Evolutionary conservation across 2,797 vertebrate species (phyloP).

Genomic region (Microctenopoma stevenorrisi): DNA sequence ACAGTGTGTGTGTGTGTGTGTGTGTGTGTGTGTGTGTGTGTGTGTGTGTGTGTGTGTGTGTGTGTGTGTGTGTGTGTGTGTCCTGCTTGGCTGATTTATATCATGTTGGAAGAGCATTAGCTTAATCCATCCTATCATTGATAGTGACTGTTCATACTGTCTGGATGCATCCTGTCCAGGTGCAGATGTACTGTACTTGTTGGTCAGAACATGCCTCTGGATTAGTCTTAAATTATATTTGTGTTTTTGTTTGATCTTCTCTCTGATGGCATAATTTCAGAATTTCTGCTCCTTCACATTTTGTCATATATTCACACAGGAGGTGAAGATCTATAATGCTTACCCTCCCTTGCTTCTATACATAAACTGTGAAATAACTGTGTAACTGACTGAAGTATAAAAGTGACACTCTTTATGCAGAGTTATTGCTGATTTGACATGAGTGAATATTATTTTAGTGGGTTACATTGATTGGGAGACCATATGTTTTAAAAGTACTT

Average conservation of each 20-base stretch:
- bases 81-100: slow-evolving; percentile 14
- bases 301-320: not conserved
- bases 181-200: slow-evolving; percentile 11
- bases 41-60: slow-evolving; percentile 7
- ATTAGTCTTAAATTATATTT: not conserved
- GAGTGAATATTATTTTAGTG: no score
- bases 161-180: not conserved
- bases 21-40: slow-evolving; percentile 3
- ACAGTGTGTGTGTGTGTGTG: slow-evolving; percentile 2
- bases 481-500: no score
- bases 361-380: no score
- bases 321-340: not conserved
- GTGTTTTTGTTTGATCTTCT: not conserved
- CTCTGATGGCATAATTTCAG: not conserved
- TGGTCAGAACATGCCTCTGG: slow-evolving; percentile 16
- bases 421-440: no score
- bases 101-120: slow-evolving; percentile 21
- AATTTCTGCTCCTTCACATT: not conserved
- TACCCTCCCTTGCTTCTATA: no score
- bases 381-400: no score
- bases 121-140: slow-evolving; percentile 18
- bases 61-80: slow-evolving; percentile 1
- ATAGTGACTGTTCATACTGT: slow-evolving; percentile 6
- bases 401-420: no score
- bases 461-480: no score